Base-by-base conservation (phyloP, 2,888 invertebrate genomes). In the Brachynemurus nebulosus region DNA sequence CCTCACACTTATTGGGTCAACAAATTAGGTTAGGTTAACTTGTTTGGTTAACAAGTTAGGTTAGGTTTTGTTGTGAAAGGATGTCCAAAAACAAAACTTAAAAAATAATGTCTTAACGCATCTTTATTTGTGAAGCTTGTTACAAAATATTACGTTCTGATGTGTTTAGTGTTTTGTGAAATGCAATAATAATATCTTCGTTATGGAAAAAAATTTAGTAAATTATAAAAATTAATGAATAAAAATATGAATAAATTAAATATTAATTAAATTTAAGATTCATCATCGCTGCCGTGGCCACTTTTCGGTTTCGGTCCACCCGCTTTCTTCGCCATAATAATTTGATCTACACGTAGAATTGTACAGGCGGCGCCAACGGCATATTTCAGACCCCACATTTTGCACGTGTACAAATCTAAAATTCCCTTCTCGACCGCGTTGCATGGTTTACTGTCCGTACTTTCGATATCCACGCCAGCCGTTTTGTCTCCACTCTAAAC, bases 311-410 rank as follows among this genome's bases (percentile, higher is more conserved):
- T 95, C 0, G 95, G 95, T 36, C 96, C 96, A 37, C 96, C 96
- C 12, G 95, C 93, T 55, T 86, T 76, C 68, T 96, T 96, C 0
- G 96, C 92, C 95, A 96, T 95, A 52, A 97, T 96, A 53, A 97
- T 96, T 69, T 96, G 92, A 67, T 96, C 93, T 19, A 97, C 90
- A 62, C 86, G 82, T 20, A 97, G 72, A 52, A 96, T 85, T 1
- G 95, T 95, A 48, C 84, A 78, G 1, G 96, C 92, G 2, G 93
- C 92, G 48, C 85, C 80, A 0, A 91, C 86, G 0, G 97, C 95
- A 67, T 97, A 93, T 63, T 95, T 93, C 44, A 99, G 67, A 3
- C 82, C 96, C 93, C 96, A 97, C 59, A 78, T 72, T 64, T 98
- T 98, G 19, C 83, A 74, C 36, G 82, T 62, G 62, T 77, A 95